These are phyloP conservation scores for Epinotia ramella DNA, from an alignment of 2,888 invertebrate genomes.

Conservation along the genomic window DNA sequence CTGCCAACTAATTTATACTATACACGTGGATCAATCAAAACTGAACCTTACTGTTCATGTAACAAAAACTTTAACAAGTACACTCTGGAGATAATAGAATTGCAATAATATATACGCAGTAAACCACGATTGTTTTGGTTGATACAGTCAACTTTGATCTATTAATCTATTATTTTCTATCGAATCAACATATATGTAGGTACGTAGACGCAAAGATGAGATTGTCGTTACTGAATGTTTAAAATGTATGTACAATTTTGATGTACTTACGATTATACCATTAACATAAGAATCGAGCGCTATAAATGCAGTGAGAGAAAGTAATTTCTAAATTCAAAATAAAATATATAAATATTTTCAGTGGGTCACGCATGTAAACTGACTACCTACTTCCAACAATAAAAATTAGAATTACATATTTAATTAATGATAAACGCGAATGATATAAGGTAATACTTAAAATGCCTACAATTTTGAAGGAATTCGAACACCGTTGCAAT, in stretches of 20 bases:
- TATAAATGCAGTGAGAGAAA: no score
- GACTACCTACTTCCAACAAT: no score
- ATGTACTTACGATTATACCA: no score
- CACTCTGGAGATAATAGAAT: slow-evolving; percentile 4
- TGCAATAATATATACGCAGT: slow-evolving; percentile 10
- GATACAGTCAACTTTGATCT: slow-evolving; percentile 28
- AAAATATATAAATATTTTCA: no score
- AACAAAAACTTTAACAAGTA: background rate
- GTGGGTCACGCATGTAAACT: background rate
- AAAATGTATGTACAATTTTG: no score
- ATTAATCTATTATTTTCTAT: background rate
- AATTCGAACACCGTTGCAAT: slow-evolving; percentile 47
- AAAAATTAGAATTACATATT: background rate
- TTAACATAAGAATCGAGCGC: no score
- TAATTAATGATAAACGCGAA: background rate
- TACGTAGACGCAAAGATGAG: background rate
- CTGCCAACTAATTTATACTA: slow-evolving; percentile 55
- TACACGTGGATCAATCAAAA: slow-evolving; percentile 40
- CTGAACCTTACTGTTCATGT: background rate
- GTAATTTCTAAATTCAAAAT: no score
- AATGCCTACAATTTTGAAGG: background rate
- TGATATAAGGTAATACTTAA: background rate
- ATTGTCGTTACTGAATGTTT: no score
- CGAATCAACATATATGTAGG: background rate
- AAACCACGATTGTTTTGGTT: slow-evolving; percentile 15